phyloP scores from a whole-genome alignment of 2,888 invertebrate genomes.

The Drosophila setosimentum region DNA sequence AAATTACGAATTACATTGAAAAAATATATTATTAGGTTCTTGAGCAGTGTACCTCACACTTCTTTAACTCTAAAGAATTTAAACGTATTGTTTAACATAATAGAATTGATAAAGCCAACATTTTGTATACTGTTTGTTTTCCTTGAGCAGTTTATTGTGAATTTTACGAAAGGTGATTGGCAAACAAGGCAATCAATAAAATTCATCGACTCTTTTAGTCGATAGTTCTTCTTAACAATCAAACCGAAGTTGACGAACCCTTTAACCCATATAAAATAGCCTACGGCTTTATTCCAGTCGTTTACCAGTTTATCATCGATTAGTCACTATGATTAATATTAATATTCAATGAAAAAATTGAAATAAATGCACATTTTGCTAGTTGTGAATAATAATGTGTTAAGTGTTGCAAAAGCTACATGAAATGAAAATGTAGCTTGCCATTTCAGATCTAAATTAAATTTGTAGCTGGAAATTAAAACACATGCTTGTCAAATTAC shows the following conservation, averaged over 20 bases:
- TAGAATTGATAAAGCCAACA: background rate
- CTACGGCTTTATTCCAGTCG: background rate
- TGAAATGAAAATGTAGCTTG: background rate
- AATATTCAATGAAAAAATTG: background rate
- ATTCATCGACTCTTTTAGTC: background rate
- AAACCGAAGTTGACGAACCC: background rate
- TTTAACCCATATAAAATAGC: constrained; percentile 7
- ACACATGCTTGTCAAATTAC: constrained; percentile 2
- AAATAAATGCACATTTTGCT: background rate
- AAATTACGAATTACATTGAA: background rate
- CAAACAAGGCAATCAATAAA: constrained; percentile 13
- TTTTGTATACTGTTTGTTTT: background rate
- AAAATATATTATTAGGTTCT: background rate
- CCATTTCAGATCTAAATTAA: background rate
- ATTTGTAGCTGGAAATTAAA: constrained; percentile 6
- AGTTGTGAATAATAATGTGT: background rate
- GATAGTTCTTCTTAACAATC: constrained; percentile 6
- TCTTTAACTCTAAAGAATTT: background rate
- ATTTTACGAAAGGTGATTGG: constrained; percentile 5
- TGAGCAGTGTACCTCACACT: background rate
- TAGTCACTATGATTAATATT: background rate
- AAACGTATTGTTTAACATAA: constrained; percentile 5
- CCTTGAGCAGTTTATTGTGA: constrained; percentile 2
- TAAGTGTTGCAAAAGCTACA: background rate
- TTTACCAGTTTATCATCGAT: background rate